These are phyloP conservation scores for Eucera pruinosa DNA, from an alignment of 2,888 invertebrate genomes.

Conservation along the genomic window DNA sequence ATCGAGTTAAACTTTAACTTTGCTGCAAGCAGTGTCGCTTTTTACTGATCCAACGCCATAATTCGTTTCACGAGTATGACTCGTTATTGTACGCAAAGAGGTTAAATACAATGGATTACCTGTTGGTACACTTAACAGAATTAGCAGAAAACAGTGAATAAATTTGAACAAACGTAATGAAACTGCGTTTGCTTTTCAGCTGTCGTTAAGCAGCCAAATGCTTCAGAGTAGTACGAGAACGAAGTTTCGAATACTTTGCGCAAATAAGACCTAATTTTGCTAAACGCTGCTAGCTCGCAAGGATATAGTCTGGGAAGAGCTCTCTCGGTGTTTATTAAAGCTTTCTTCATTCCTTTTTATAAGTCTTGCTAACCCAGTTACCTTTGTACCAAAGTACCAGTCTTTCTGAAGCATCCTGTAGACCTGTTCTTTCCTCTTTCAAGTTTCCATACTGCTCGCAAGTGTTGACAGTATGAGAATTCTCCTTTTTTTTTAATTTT, in stretches of 20 bases:
- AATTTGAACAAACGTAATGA: background rate
- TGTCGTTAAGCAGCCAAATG: too few relatives aligned
- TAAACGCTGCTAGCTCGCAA: background rate
- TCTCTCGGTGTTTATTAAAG: constrained; percentile 21
- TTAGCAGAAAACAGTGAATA: too few relatives aligned
- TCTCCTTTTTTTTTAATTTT: background rate
- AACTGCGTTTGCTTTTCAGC: too few relatives aligned
- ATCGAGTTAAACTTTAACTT: too few relatives aligned
- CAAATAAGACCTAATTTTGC: background rate
- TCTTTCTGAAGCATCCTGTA: background rate
- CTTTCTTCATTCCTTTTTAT: constrained; percentile 4
- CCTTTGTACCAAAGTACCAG: constrained; percentile 14
- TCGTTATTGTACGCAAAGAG: too few relatives aligned
- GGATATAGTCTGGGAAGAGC: background rate
- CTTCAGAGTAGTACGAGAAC: too few relatives aligned
- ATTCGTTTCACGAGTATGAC: too few relatives aligned
- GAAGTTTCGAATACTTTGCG: background rate
- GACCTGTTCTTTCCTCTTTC: background rate
- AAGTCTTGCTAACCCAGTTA: constrained; percentile 17
- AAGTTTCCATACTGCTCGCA: background rate
- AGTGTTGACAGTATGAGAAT: background rate
- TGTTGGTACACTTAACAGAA: too few relatives aligned
- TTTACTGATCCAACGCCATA: too few relatives aligned
- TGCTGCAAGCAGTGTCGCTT: too few relatives aligned
- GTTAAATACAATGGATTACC: too few relatives aligned